Evolutionary conservation across 2,113 vertebrate species (phyloP), one percentile per base, ranked within the genome.

Genomic region (Athene cunicularia): DNA sequence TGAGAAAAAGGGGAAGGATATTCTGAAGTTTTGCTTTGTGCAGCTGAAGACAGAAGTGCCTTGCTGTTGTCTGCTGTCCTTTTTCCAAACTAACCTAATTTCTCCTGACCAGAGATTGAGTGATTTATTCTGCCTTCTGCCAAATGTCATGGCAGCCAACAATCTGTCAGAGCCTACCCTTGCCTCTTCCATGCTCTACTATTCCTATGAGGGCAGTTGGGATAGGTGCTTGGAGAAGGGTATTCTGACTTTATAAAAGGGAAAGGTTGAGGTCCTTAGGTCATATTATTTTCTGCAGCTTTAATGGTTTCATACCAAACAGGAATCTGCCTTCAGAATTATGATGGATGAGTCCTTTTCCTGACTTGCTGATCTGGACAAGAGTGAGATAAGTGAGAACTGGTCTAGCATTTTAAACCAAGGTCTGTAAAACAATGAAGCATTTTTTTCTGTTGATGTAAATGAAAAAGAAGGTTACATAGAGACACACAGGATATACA

Each of bases 291-390:
- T 71, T 18, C 62, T 73, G 28, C 12, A 35, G 59, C 41, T 86
- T 92, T 84, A 91, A 39, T 30, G 11, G 45, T 71, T 91, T 74
- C 35, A n/a, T 62, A 93, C 35, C 32, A 89, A 94, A 74, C 59
- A 94, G 32, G 77, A 91, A 66, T 74, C 71, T 95, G 64, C 35
- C 64, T 94, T 93, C 74, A 63, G 50, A 80, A 77, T 93, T 77
- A 84, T 32, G 73, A 93, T 74, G 50, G 79, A 67, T 84, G 59
- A 80, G 39, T 56, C 49, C 23, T 86, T 73, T 89, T 55, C 50
- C 62, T 73, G 67, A 80, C 33, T 83, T 11, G 1, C 28, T 84
- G 39, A 60, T 86, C 55, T 91, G 80, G 43, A 93, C 32, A 47
- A 45, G 27, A 93, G 53, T 60, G 60, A 86, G 60, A 9, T 32